A percentile compares a stretch with the other conserved stretches of the same genome.
phyloP scores from a whole-genome alignment of 53 echinoderm and acorn worm species.

The Paracentrotus lividus region DNA sequence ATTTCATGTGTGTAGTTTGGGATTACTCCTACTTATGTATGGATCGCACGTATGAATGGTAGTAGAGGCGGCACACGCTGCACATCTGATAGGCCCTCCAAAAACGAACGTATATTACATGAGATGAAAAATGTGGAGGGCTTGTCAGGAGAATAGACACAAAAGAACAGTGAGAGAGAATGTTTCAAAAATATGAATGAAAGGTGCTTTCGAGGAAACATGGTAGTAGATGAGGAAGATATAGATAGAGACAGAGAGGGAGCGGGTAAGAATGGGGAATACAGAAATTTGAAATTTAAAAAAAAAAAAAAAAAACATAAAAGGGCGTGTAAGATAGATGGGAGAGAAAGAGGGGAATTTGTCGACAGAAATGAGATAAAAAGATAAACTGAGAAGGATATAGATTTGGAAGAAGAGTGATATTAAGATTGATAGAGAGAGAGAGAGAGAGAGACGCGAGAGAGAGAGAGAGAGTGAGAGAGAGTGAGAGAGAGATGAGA shows the following conservation, averaged over 20 bases:
- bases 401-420: neutral
- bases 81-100: conserved; percentile 21
- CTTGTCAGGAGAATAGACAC: too few species aligned
- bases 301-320: neutral
- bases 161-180: too few species aligned
- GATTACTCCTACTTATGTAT: conserved; percentile 36
- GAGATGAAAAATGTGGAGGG: neutral
- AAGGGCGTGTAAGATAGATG: neutral
- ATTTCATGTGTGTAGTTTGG: neutral
- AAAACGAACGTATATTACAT: neutral
- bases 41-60: conserved; percentile 26
- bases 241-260: too few species aligned
- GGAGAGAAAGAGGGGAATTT: neutral
- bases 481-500: neutral
- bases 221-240: too few species aligned
- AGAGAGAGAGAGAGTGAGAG: neutral
- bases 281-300: neutral
- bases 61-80: neutral
- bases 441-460: neutral
- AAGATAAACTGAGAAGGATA: neutral
- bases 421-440: neutral
- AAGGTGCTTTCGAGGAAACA: too few species aligned
- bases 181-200: too few species aligned
- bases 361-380: neutral
- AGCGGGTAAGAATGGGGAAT: neutral